Evolutionary conservation across 2,888 invertebrate species (phyloP).

Genomic region (Dicyrtomina minuta): DNA sequence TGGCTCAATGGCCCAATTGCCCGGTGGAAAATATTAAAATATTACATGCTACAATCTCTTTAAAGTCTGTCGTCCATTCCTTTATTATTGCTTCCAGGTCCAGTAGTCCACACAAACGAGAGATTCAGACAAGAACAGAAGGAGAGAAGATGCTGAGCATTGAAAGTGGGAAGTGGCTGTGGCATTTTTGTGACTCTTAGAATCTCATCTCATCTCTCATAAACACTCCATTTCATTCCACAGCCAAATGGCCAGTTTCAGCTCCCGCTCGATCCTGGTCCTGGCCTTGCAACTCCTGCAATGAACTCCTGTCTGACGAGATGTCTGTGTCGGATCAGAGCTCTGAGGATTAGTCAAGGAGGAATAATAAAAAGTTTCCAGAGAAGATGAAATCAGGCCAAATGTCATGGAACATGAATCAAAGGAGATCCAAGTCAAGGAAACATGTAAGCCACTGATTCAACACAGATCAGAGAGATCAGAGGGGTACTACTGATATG

Average conservation of each 20-base stretch:
- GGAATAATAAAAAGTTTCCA: slow-evolving; percentile 7
- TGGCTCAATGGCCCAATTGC: background rate
- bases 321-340: slow-evolving; percentile 21
- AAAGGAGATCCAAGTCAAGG: background rate
- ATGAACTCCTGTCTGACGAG: slow-evolving; percentile 17
- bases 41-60: too few species aligned
- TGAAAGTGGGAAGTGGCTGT: background rate
- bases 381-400: slow-evolving; percentile 25
- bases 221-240: background rate
- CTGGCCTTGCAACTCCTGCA: too few species aligned
- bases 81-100: too few species aligned
- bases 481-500: too few species aligned
- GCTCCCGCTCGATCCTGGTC: too few species aligned
- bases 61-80: too few species aligned
- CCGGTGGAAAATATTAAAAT: slow-evolving; percentile 1
- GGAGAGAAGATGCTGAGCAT: background rate
- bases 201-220: background rate
- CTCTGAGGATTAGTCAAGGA: slow-evolving; percentile 14
- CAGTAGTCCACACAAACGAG: too few species aligned
- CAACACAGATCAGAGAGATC: too few species aligned
- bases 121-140: too few species aligned
- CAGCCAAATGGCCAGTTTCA: background rate
- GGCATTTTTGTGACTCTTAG: background rate
- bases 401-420: slow-evolving; percentile 18
- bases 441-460: too few species aligned